phyloP scores from a whole-genome alignment of 30 jellyfish, hydroid and myxozoan species.

The Clytia hemisphaerica region DNA sequence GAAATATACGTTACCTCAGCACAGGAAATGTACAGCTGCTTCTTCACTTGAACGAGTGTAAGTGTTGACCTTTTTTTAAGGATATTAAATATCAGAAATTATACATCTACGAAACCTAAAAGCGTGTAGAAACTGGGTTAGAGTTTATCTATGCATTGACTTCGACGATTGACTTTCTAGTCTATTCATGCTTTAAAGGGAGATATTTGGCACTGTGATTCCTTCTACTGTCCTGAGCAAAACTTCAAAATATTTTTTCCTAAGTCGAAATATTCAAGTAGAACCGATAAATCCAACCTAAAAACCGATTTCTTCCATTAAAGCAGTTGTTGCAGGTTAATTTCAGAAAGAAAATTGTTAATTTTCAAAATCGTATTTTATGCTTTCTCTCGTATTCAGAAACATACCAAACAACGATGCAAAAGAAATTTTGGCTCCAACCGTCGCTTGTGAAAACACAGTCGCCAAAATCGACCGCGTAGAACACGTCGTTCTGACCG shows the following conservation, averaged over 20 bases:
- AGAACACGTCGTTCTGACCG: slow-evolving; percentile 98
- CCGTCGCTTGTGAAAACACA: slow-evolving; percentile 89
- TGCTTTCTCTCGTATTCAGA: slow-evolving; percentile 24
- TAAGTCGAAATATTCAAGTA: neutral
- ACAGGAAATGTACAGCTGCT: slow-evolving; percentile 84
- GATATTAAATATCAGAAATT: no score
- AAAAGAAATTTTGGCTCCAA: slow-evolving; percentile 64
- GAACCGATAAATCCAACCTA: no score
- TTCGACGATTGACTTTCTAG: no score
- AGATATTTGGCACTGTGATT: neutral
- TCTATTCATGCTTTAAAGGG: neutral
- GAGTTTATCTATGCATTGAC: no score
- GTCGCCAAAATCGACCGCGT: slow-evolving; percentile 64
- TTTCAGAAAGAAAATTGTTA: neutral
- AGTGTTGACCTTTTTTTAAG: no score
- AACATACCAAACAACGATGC: slow-evolving; percentile 88
- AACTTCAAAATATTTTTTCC: neutral
- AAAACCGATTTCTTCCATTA: no score
- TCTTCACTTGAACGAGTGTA: slow-evolving; percentile 77
- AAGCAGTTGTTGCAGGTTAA: no score
- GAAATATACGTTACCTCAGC: slow-evolving; percentile 83
- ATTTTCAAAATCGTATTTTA: neutral
- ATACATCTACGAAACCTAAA: no score
- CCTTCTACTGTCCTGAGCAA: neutral
- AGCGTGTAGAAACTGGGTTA: no score